Conservation (phyloP, 2,113 vertebrate genomes). For the Mustelus asterias region DNA sequence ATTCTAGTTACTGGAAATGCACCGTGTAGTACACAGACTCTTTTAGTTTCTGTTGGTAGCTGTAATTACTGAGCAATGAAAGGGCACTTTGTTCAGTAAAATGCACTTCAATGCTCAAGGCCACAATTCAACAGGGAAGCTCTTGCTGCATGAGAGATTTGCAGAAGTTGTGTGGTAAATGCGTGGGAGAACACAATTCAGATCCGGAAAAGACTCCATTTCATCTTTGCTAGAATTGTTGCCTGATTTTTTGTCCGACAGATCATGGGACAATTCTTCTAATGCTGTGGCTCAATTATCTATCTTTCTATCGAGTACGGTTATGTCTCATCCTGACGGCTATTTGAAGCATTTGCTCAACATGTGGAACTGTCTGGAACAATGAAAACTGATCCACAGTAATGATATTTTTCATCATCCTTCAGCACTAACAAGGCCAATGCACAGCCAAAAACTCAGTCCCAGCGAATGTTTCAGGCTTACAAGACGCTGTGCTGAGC, state of each 20-base stretch:
- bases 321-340: background rate
- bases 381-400: background rate
- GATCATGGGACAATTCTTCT: background rate
- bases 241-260: background rate
- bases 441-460: background rate
- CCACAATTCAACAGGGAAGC: background rate
- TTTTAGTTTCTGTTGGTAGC: background rate
- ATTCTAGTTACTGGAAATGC: background rate
- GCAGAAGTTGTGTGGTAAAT: conserved; percentile 21
- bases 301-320: background rate
- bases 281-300: background rate
- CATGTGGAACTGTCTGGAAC: background rate
- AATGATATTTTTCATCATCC: conserved; percentile 2
- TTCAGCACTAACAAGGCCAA: background rate
- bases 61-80: conserved; percentile 11
- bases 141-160: conserved; percentile 20
- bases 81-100: conserved; percentile 18
- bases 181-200: conserved; percentile 24
- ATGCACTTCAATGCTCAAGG: background rate
- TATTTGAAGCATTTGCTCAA: background rate
- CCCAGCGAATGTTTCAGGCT: background rate
- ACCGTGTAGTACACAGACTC: background rate
- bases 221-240: conserved; percentile 9
- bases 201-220: background rate
- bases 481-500: background rate